phyloP scores from a whole-genome alignment of 2,113 vertebrate genomes.

The cat (Felis catus) region F.catus_Fca126_mat1.0 CM031418.1:65464501-65465000 shows the following conservation, averaged over 20 bases:
- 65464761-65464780: not conserved
- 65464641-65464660: not conserved
- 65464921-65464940: not conserved
- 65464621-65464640: not conserved
- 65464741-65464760: not conserved
- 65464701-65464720: not conserved
- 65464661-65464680: not conserved
- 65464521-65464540: not conserved
- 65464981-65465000: not conserved
- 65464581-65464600: not conserved
- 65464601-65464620: not conserved
- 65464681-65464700: not conserved
- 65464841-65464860: not conserved
- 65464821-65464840: too few relatives aligned
- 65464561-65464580: not conserved
- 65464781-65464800: not conserved
- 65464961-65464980: not conserved
- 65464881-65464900: not conserved
- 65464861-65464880: not conserved
- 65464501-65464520: not conserved
- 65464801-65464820: not conserved
- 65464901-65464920: conserved; percentile 21
- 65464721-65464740: not conserved
- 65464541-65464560: not conserved
- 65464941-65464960: not conserved